These are phyloP conservation scores for Pollenia amentaria DNA, from an alignment of 2,888 invertebrate genomes.

Conservation along the genomic window DNA sequence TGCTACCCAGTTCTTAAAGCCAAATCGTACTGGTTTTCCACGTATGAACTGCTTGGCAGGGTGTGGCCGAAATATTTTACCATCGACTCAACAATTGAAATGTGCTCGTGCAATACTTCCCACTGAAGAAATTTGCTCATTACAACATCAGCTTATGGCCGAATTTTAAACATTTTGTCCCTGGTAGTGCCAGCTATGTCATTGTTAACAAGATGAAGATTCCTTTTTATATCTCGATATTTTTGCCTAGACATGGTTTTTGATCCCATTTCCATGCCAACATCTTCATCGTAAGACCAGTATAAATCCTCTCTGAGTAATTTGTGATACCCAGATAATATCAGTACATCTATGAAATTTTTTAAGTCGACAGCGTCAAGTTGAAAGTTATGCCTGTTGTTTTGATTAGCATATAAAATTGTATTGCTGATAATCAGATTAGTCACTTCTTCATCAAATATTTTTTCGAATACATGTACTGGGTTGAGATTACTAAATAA, in stretches of 20 bases:
- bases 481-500: neutral
- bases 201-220: too few species aligned
- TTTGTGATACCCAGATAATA: slow-evolving; percentile 22
- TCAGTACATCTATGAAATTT: slow-evolving; percentile 13
- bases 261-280: slow-evolving; percentile 28
- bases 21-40: too few species aligned
- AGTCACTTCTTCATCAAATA: slow-evolving; percentile 3
- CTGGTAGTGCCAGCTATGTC: too few species aligned
- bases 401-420: slow-evolving; percentile 1
- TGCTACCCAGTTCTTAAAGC: too few species aligned
- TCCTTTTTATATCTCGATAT: too few species aligned
- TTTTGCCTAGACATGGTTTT: slow-evolving; percentile 23
- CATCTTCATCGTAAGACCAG: slow-evolving; percentile 38
- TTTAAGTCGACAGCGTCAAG: slow-evolving; percentile 15
- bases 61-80: neutral
- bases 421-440: slow-evolving; percentile 2
- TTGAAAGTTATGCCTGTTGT: neutral
- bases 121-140: too few species aligned
- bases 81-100: too few species aligned
- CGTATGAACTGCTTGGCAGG: too few species aligned
- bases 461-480: slow-evolving; percentile 36
- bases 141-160: too few species aligned
- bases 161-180: too few species aligned
- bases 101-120: neutral
- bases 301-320: slow-evolving; percentile 36